Conservation (phyloP, 2,113 vertebrate species). For the Tichodroma muraria region DNA sequence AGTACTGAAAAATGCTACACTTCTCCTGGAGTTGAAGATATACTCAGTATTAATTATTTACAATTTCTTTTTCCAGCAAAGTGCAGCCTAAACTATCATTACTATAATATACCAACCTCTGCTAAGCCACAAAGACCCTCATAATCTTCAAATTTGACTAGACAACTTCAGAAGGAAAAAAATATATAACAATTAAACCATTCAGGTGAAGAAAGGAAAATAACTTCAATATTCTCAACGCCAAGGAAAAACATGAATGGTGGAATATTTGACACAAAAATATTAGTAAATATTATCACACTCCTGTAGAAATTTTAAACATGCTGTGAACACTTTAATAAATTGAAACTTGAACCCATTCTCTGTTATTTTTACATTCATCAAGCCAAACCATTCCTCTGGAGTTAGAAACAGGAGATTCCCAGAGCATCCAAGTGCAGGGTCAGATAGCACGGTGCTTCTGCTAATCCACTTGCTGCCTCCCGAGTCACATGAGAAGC, state of each 20-base stretch:
- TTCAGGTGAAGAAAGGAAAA: neutral
- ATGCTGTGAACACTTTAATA: fast-evolving
- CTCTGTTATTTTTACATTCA: neutral
- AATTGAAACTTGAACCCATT: neutral
- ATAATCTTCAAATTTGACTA: neutral
- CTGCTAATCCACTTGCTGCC: neutral
- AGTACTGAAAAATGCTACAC: neutral
- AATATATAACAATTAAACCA: fast-evolving
- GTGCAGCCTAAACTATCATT: neutral
- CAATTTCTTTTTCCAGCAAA: neutral
- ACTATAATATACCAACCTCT: neutral
- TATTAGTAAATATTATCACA: neutral
- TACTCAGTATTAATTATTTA: neutral
- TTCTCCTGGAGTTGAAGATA: neutral
- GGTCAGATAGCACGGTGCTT: neutral
- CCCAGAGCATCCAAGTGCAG: neutral
- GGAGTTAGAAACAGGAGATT: neutral
- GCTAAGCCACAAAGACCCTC: neutral
- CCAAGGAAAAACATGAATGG: neutral
- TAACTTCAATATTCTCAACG: neutral
- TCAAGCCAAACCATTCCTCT: neutral
- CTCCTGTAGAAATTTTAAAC: neutral
- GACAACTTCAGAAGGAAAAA: neutral
- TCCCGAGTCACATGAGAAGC: neutral
- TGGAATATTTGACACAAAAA: neutral